Conservation (phyloP, 2,797 vertebrate species). For the Alosa sapidissima region DNA sequence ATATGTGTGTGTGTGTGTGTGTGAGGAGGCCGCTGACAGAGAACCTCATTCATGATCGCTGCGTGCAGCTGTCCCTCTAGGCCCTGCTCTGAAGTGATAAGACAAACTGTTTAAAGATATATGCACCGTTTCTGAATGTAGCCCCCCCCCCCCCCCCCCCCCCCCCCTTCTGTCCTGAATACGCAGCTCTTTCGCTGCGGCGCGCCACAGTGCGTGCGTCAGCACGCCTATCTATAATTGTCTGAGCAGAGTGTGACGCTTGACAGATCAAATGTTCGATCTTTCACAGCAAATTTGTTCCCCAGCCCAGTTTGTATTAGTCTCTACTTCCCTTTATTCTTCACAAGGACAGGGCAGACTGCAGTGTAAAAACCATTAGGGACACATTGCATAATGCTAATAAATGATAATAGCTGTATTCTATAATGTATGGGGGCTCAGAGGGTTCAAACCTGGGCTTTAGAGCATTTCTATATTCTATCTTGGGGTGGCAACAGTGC, state of each 20-base stretch:
- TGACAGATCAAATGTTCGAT: conserved; percentile 21
- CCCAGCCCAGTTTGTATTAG: conserved; percentile 2
- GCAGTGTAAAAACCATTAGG: background rate
- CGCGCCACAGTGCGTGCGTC: background rate
- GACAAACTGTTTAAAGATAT: conserved; percentile 52
- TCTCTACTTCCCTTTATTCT: background rate
- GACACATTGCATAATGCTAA: background rate
- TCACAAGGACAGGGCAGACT: background rate
- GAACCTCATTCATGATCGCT: conserved; percentile 63
- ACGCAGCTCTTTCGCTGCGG: background rate
- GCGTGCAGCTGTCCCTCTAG: conserved; percentile 69
- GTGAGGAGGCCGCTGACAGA: conserved; percentile 53
- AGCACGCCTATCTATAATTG: conserved; percentile 12
- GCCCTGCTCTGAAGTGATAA: conserved; percentile 60
- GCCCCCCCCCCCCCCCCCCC: conserved; percentile 45
- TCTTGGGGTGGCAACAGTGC: background rate
- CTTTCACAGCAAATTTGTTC: conserved; percentile 16
- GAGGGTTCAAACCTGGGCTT: background rate
- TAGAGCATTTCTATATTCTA: background rate
- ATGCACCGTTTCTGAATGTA: conserved; percentile 64
- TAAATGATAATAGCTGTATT: conserved; percentile 12
- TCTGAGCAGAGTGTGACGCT: background rate
- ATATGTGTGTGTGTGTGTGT: background rate
- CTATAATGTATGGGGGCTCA: background rate
- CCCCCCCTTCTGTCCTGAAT: background rate